Base-by-base conservation (phyloP, 2,888 invertebrate genomes). In the Leptopilina syphax region DNA sequence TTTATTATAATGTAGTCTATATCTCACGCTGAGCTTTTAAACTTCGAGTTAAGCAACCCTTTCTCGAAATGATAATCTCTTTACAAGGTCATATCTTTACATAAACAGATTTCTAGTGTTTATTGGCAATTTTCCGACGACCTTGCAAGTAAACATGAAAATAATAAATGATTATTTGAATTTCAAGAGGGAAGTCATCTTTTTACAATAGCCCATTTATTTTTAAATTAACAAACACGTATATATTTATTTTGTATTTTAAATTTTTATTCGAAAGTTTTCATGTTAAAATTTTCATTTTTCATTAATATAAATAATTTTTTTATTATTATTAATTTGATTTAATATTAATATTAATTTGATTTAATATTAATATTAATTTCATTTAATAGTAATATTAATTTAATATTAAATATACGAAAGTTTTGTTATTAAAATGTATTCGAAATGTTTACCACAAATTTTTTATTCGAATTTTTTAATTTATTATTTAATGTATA, bases 31-130 rank as follows among this genome's bases (percentile, higher is more conserved):
- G 34, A 9, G 73, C 34, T 57, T 73, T 34, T 41, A 73, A 60
- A 60, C 18, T 60, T 4, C 8, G 18, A 73, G 13, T 12, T 34
- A 13, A 13, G 54, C 50, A 73, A 73, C 57, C 57, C 57, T 73
- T 73, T 73, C 73, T 34, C 18, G 13, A 41, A 73, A 54, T 73
- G 24, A 73, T 73, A 73, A 73, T 73, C 73, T 57, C 73, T 73
- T 73, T 73, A 34, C 73, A 73, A 73, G 73, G 73, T 34, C 41
- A 41, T 57, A 60, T 34, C 54, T 73, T n/a, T 57, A 57, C n/a
- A 73, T 57, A 54, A 73, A 73, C 73, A 34, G 73, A 73, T 41
- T 73, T 57, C 73, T 8, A 34, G 34, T 34, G 34, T 57, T 73
- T n/a, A 57, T 57, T 57, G 57, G 57, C 34, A 73, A 73, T 73